Conservation (phyloP, 2,797 vertebrate species). For the Borostomias antarcticus region DNA sequence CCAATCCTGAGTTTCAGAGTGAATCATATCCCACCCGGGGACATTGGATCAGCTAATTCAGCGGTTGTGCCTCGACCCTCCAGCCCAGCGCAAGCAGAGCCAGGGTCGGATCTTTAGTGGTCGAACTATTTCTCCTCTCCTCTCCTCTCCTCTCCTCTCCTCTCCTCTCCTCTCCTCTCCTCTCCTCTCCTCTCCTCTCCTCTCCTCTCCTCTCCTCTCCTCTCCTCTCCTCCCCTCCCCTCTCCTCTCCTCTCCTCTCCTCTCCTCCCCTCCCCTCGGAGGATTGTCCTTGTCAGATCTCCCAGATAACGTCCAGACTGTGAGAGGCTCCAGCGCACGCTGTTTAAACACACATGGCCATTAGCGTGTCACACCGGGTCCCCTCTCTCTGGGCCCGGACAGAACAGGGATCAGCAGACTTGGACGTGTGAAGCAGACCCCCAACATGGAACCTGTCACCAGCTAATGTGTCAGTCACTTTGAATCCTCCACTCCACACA, state of each 20-base stretch:
- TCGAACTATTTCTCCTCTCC: background rate
- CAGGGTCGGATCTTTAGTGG: too few species aligned
- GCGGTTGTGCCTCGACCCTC: background rate
- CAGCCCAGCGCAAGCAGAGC: too few species aligned
- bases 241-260: background rate
- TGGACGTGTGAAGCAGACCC: conserved; percentile 40
- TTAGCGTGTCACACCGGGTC: conserved; percentile 58
- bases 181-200: background rate
- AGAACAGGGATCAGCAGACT: conserved; percentile 40
- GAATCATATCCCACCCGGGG: too few species aligned
- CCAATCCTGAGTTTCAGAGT: too few species aligned
- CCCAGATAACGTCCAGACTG: conserved; percentile 48
- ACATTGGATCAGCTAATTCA: too few species aligned
- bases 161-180: background rate
- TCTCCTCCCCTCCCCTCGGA: conserved; percentile 41
- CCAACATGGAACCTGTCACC: conserved; percentile 62
- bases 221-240: background rate
- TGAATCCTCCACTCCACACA: conserved; percentile 34
- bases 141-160: background rate
- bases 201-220: background rate
- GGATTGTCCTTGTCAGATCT: conserved; percentile 67
- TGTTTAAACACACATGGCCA: conserved; percentile 61
- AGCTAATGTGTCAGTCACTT: conserved; percentile 63
- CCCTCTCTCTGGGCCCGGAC: conserved; percentile 33
- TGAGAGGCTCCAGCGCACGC: conserved; percentile 50